These are phyloP conservation scores for Siniperca undulata DNA, from an alignment of 2,797 vertebrate species.

Conservation along the genomic window DNA sequence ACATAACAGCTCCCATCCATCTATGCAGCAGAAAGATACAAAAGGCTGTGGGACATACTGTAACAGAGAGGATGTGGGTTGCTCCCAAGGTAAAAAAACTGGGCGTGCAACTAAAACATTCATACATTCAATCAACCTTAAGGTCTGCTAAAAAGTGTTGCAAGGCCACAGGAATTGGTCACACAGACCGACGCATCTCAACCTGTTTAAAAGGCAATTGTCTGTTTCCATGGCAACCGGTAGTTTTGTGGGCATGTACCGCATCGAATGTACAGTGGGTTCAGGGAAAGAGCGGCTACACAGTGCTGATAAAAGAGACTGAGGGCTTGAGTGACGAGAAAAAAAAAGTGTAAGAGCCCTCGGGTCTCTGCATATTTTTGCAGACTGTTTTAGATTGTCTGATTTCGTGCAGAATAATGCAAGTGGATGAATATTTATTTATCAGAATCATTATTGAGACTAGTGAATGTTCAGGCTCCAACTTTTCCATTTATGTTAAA, in stretches of 20 bases:
- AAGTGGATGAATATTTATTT: slow-evolving; percentile 1
- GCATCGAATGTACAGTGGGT: slow-evolving; percentile 61
- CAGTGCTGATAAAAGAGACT: slow-evolving; percentile 39
- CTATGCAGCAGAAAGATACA: slow-evolving; percentile 8
- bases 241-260: slow-evolving; percentile 69
- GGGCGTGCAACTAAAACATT: not conserved
- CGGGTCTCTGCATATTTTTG: slow-evolving; percentile 32
- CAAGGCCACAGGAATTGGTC: slow-evolving; percentile 64
- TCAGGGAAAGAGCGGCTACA: slow-evolving; percentile 51
- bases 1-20: slow-evolving; percentile 3
- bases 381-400: not conserved
- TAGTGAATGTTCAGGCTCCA: not conserved
- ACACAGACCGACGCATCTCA: slow-evolving; percentile 53
- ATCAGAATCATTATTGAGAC: not conserved
- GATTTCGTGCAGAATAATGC: slow-evolving; percentile 14
- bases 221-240: slow-evolving; percentile 84
- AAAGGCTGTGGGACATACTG: too few relatives aligned
- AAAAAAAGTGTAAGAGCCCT: slow-evolving; percentile 30
- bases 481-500: not conserved
- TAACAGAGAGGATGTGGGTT: slow-evolving; percentile 7
- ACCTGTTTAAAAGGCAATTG: slow-evolving; percentile 74
- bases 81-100: slow-evolving; percentile 31
- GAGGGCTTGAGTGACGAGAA: slow-evolving; percentile 37
- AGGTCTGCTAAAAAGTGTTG: slow-evolving; percentile 53
- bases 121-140: slow-evolving; percentile 50